Base-by-base conservation (phyloP, 2,888 invertebrate species). In the Strigamia maritima region DNA sequence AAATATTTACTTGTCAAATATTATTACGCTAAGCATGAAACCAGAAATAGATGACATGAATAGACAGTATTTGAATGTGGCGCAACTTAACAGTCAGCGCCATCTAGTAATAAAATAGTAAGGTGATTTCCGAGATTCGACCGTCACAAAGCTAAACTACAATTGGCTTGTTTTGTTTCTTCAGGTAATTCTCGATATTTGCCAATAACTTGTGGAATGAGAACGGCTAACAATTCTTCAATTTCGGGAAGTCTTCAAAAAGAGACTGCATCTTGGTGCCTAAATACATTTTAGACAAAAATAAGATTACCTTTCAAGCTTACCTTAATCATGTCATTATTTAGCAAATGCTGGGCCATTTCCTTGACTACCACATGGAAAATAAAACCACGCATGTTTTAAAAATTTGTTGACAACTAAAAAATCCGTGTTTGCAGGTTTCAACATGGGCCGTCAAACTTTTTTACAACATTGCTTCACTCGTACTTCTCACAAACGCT, bases 281-380 rank as follows among this genome's bases (percentile, higher is more conserved):
- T 77, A 14, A 19, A 40, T 0, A 44, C 10, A 76, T n/a, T 31
- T 40, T 16, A 76, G 19, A n/a, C 2, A 19, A 38, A 3, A 35
- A 35, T 10, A 26, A 26, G n/a, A n/a, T 10, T 19, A 14, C 35
- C 4, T 4, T 38, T n/a, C 35, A 6, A 24, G 7, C 84, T 84
- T 84, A 94, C 94, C 89, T 94, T 95, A 83, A 97, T 94, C 84
- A 95, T 89, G 26, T 94, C 94, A 2, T 94, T 93, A 80, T 91
- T 90, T 77, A 97, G 89, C 81, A 98, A 89, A 87, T 94, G 92
- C 85, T 97, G 95, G 0, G 95, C 94, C 96, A 98, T 97, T 85
- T 95, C 94, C 86, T 98, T 98, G 44, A 92, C 89, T 82, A 95
- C 92, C 81, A 97, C 90, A 84, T 96, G 94, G 82, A 97, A 94